Evolutionary conservation across 1,140 invertebrate genomes (phyloP), one percentile per base, ranked within the genome.

Genomic region (Ceratina calcarata): DNA sequence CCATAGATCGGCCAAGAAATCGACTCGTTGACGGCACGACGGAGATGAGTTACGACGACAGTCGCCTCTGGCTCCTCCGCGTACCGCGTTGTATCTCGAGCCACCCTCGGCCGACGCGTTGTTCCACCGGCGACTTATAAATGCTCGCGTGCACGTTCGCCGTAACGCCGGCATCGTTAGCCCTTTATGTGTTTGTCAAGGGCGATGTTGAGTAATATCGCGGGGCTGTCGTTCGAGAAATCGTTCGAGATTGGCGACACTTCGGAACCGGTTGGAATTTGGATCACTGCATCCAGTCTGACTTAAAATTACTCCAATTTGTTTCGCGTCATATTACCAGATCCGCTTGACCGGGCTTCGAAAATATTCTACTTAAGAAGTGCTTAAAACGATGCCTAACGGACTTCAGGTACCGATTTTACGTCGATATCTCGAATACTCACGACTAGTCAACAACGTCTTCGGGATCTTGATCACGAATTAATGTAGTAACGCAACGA

Each of bases 171-270:
- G 51, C 80, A 78, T 89, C 87, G 82, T 89, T 88, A 85, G 79
- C 81, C 81, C 83, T 89, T 89, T 87, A 85, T 86, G 86, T 74
- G 86, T 89, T 89, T 90, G 84, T 89, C 87, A 86, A 82, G 78
- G 61, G 58, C 73, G 57, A 86, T 60, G 32, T 86, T 88, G 89
- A 90, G 78, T 87, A 89, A 90, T 88, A 79, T 73, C 72, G 85
- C 74, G 78, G 37, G 78, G 71, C 57, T 66, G 70, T n/a, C 78
- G 77, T 84, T 85, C 67, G 53, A 15, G 45, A 24, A 8, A 65
- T 49, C 15, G 20, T 2, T 27, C 45, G 49, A 22, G 45, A 32
- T 53, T 27, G 18, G 37, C 61, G 71, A 51, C 18, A 51, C 65
- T 57, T 32, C 45, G 16, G 57, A 60, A 68, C 22, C 2, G n/a